These are phyloP conservation scores for Alloscopus bannaensis DNA, from an alignment of 2,888 invertebrate genomes.

Conservation along the genomic window DNA sequence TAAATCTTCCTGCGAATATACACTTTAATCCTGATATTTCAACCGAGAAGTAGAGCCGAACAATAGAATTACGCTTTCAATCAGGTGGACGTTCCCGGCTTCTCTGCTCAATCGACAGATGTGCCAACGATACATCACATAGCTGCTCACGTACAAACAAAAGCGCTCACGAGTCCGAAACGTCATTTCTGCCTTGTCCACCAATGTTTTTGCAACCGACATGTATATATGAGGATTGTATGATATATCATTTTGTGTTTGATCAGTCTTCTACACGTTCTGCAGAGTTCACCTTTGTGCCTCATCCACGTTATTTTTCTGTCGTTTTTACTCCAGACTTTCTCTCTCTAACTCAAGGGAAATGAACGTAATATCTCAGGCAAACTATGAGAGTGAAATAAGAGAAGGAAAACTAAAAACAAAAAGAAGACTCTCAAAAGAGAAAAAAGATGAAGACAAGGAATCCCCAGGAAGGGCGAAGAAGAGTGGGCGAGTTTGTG, in stretches of 20 bases:
- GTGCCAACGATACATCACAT: neutral
- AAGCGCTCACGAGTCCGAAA: too few species aligned
- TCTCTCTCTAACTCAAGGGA: neutral
- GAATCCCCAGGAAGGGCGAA: constrained; percentile 28
- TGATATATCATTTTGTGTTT: too few species aligned
- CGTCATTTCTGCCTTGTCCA: too few species aligned
- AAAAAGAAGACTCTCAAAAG: constrained; percentile 25
- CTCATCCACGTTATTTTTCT: neutral
- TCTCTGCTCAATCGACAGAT: too few species aligned
- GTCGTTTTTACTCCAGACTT: neutral
- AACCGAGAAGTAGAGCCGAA: neutral
- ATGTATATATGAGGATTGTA: too few species aligned
- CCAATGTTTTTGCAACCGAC: too few species aligned
- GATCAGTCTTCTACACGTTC: too few species aligned
- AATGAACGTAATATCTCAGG: neutral
- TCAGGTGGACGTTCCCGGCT: constrained; percentile 25
- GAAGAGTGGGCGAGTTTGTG: constrained; percentile 32
- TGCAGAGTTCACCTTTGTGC: too few species aligned
- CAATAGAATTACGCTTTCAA: constrained; percentile 16
- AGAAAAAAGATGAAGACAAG: constrained; percentile 32
- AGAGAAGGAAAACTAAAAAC: constrained; percentile 25
- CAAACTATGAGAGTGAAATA: constrained; percentile 21
- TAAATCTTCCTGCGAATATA: neutral
- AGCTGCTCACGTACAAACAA: too few species aligned
- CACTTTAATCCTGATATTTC: constrained; percentile 24